Conservation (phyloP, 2,797 vertebrate species). For the Nannoperca obscura region DNA sequence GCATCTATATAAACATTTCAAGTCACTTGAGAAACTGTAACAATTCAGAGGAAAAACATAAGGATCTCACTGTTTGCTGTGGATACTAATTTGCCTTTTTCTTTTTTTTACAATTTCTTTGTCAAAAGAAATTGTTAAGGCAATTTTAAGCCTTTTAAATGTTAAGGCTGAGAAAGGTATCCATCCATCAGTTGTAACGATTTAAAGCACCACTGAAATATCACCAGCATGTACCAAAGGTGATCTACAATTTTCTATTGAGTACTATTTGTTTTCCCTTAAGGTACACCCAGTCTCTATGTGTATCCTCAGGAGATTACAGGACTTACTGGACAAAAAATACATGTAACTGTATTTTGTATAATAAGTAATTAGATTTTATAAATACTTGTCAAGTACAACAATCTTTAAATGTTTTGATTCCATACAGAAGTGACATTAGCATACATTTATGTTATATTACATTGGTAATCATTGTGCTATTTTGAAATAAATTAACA, state of each 20-base stretch:
- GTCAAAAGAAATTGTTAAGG: background rate
- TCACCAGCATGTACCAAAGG: background rate
- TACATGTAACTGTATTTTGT: background rate
- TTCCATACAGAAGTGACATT: background rate
- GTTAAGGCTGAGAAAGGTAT: too few relatives aligned
- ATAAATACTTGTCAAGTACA: background rate
- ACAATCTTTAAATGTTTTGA: background rate
- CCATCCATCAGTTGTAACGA: too few relatives aligned
- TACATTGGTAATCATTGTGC: background rate
- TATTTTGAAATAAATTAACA: background rate
- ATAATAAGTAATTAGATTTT: background rate
- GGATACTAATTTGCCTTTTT: background rate
- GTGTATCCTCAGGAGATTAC: conserved; percentile 36
- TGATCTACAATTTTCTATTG: background rate
- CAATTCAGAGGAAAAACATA: background rate
- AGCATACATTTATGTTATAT: background rate
- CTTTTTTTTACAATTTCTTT: too few relatives aligned
- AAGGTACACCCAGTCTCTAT: background rate
- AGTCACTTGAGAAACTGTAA: background rate
- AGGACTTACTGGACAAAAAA: rapidly evolving
- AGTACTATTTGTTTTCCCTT: background rate
- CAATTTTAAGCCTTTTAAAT: too few relatives aligned
- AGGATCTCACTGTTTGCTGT: background rate
- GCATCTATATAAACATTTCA: background rate
- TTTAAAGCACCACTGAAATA: background rate